Evolutionary conservation across 2,797 vertebrate species (phyloP), one percentile per base, ranked within the genome.

Genomic region (Lepidocolaptes lacrymiger): DNA sequence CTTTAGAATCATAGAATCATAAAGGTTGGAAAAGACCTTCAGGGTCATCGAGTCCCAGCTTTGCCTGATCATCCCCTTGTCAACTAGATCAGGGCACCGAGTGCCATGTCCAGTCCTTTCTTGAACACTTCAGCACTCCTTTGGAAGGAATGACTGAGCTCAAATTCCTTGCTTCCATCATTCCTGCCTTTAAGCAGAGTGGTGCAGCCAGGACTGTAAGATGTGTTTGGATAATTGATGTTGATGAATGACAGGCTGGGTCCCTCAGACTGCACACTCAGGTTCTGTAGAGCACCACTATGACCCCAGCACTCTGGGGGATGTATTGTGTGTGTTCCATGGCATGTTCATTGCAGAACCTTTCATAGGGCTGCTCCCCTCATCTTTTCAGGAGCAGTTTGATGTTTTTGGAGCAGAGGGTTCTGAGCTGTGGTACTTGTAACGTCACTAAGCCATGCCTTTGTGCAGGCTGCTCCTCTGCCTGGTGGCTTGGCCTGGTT

Each of bases 21-120:
- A 64, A 39, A 32, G 37, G 10, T 1, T 17, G 37, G 58, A 52
- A 52, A 66, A 59, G 14, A 46, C 12, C n/a, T 41, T 39, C 52
- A 46, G 39, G 44, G 22, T 41, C 24, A 9, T 0, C 0, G n/a
- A 39, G n/a, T 3, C 73, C 73, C 54, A 27, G 12, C 27, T 20
- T 3, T 14, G 22, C 43, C 32, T n/a, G 78, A 17, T 10, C 78
- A 21, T 10, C 32, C 7, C 32, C 36, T 30, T 63, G 34, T 12
- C 48, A 55, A 37, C 10, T 43, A 37, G 55, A 10, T 23, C 43
- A 6, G 16, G 78, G 63, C 56, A 20, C 37, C 7, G 5, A 54
- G 48, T 7, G 14, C 77, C 54, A 41, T 0, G 0, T 62, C 61
- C 63, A 24, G 27, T 75, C 10, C 5, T 14, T 49, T 34, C 44